A percentile compares a stretch with the other conserved stretches of the same genome.
phyloP scores from a whole-genome alignment of 2,888 invertebrate genomes.

The Sceliomorpha sp. region DNA sequence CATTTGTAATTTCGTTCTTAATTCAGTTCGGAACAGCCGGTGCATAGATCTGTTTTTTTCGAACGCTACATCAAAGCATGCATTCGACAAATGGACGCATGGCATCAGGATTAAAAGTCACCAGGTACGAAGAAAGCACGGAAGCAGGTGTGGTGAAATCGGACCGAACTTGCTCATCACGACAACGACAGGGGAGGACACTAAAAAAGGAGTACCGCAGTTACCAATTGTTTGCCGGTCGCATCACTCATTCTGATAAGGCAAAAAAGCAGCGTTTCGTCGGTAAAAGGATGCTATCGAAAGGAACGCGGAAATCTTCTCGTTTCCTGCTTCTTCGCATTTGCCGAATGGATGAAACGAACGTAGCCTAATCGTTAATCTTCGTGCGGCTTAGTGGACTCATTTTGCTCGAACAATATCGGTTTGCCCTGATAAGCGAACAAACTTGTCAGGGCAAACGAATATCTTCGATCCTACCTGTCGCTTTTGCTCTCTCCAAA shows the following conservation, averaged over 20 bases:
- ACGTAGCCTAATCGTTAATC: background rate
- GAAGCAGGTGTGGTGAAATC: too few relatives aligned
- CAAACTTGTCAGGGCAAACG: too few relatives aligned
- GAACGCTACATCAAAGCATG: conserved; percentile 18
- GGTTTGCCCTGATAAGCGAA: too few relatives aligned
- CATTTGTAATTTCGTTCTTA: conserved; percentile 14
- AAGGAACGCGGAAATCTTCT: background rate
- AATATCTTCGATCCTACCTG: too few relatives aligned
- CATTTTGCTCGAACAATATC: background rate
- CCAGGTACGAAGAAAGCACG: too few relatives aligned
- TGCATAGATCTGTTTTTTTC: conserved; percentile 17
- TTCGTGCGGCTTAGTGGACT: background rate
- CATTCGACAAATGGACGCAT: conserved; percentile 30
- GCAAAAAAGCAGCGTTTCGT: conserved; percentile 3
- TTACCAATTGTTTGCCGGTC: conserved; percentile 33
- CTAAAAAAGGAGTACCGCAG: conserved; percentile 27
- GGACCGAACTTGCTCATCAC: too few relatives aligned
- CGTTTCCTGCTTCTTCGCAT: background rate
- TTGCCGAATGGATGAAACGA: background rate
- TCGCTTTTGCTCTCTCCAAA: too few relatives aligned
- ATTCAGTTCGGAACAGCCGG: conserved; percentile 1
- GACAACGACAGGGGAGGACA: too few relatives aligned
- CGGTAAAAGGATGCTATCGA: conserved; percentile 10
- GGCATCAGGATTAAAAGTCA: conserved; percentile 32
- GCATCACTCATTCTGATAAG: conserved; percentile 4